phyloP scores from a whole-genome alignment of 2,797 vertebrate species.

The Neoniphon sammara region DNA sequence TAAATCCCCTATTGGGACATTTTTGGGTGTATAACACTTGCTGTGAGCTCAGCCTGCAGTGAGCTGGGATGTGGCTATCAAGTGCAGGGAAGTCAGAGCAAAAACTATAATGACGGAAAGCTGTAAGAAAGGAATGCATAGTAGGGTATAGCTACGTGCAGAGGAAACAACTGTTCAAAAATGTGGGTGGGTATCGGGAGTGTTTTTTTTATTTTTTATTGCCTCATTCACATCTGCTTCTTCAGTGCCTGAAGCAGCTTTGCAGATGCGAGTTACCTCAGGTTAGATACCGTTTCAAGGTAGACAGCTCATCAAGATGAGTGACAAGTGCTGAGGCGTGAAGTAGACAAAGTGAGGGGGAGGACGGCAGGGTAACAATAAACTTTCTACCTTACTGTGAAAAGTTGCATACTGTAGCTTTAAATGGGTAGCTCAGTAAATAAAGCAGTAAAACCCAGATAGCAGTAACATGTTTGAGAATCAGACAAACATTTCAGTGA shows the following conservation, averaged over 20 bases:
- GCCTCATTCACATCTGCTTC: neutral
- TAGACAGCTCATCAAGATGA: neutral
- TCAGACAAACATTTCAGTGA: constrained; percentile 16
- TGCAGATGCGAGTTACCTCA: neutral
- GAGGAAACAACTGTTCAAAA: no score
- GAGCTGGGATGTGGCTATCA: no score
- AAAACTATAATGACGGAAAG: no score
- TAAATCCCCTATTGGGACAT: no score
- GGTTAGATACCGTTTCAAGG: neutral
- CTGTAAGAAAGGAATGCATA: no score
- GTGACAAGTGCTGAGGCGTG: neutral
- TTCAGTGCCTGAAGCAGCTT: neutral
- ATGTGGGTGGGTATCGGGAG: no score
- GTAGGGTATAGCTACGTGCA: no score
- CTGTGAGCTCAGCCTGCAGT: no score
- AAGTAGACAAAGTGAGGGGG: no score
- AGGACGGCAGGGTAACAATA: neutral
- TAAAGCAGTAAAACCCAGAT: neutral
- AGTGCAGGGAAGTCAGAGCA: no score
- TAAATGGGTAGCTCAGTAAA: constrained; percentile 7
- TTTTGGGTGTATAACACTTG: no score
- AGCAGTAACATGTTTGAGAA: constrained; percentile 11
- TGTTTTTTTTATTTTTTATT: neutral
- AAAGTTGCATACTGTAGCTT: constrained; percentile 10
- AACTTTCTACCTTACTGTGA: neutral